These are phyloP conservation scores for Suillia variegata DNA, from an alignment of 2,888 invertebrate genomes.

Conservation along the genomic window DNA sequence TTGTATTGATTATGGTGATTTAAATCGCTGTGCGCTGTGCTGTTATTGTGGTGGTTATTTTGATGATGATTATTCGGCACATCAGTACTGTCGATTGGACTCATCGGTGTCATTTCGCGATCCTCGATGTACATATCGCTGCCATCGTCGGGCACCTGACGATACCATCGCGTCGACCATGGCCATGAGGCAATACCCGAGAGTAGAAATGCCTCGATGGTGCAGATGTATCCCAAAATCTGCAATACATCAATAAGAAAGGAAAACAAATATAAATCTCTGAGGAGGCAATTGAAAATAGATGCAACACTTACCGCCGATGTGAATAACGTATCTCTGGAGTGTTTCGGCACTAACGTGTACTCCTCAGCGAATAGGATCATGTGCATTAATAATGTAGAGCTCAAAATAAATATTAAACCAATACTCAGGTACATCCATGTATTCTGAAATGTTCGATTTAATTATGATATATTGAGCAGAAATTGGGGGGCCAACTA, in stretches of 20 bases:
- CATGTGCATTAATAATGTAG: conserved; percentile 73
- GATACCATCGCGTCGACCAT: conserved; percentile 65
- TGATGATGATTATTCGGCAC: conserved; percentile 54
- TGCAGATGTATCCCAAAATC: conserved; percentile 69
- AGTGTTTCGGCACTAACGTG: conserved; percentile 74
- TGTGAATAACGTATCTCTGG: conserved; percentile 72
- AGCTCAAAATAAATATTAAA: conserved; percentile 72
- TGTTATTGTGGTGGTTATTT: conserved; percentile 47
- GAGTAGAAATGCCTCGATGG: conserved; percentile 66
- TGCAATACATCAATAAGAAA: conserved; percentile 49
- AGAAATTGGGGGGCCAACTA: too few species aligned
- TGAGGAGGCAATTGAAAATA: not conserved
- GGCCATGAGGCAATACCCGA: conserved; percentile 67
- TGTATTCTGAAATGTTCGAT: conserved; percentile 72
- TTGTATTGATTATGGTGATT: conserved; percentile 59
- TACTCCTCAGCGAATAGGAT: conserved; percentile 70
- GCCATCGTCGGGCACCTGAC: conserved; percentile 69
- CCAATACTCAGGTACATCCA: conserved; percentile 76
- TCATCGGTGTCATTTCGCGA: conserved; percentile 64
- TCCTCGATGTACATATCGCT: conserved; percentile 66
- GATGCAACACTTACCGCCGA: conserved; percentile 65
- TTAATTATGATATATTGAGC: too few species aligned
- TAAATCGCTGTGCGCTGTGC: conserved; percentile 51
- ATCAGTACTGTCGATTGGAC: conserved; percentile 61
- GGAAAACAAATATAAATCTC: conserved; percentile 4